These are phyloP conservation scores for Bos taurus DNA, from an alignment of 2,113 vertebrate species.

Conservation along the genomic window DNA sequence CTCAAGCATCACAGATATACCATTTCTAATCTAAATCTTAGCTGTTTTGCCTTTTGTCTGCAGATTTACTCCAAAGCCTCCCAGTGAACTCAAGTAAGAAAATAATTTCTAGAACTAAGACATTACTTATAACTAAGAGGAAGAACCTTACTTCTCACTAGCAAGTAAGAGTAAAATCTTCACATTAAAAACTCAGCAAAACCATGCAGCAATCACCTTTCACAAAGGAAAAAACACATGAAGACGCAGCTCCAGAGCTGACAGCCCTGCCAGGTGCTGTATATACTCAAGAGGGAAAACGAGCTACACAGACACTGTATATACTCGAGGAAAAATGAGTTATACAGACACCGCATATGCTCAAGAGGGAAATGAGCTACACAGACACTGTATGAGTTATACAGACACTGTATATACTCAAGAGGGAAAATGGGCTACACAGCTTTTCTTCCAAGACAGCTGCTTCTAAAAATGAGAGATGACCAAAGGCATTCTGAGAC, in stretches of 20 bases:
- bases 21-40: neutral
- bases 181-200: neutral
- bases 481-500: neutral
- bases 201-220: neutral
- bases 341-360: neutral
- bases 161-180: neutral
- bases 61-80: neutral
- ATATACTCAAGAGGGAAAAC: neutral
- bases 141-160: neutral
- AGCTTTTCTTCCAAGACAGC: neutral
- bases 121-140: neutral
- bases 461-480: neutral
- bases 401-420: neutral
- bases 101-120: slow-evolving; percentile 15
- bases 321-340: neutral
- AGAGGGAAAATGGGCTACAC: neutral
- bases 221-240: neutral
- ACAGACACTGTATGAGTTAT: neutral
- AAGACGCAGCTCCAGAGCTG: neutral
- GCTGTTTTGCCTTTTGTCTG: neutral
- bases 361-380: neutral
- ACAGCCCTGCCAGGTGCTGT: neutral
- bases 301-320: neutral
- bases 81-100: neutral
- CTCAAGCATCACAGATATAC: neutral